Evolutionary conservation across 2,888 invertebrate species (phyloP).

Genomic region (Chymomyza amoena): DNA sequence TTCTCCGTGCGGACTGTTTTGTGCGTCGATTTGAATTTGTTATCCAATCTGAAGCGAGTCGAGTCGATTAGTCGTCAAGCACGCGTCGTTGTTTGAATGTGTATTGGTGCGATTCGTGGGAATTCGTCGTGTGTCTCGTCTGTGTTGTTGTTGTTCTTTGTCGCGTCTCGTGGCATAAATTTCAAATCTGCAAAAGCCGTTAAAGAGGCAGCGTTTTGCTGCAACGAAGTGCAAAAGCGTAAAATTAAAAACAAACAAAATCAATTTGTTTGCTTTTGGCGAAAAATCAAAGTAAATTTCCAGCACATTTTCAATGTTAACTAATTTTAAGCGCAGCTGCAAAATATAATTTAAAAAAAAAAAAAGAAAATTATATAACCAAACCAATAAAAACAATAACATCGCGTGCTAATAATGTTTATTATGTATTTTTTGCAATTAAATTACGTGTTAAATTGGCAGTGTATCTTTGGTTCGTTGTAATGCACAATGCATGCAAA

Average conservation of each 20-base stretch:
- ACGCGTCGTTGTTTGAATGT: not conserved
- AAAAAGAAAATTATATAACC: not conserved
- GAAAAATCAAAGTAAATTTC: conserved; percentile 35
- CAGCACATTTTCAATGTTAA: conserved; percentile 20
- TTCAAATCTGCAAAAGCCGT: conserved; percentile 18
- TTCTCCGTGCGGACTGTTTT: conserved; percentile 45
- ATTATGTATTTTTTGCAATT: conserved; percentile 19
- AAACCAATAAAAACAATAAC: not conserved
- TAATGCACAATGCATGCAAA: conserved; percentile 44
- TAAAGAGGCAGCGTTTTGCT: conserved; percentile 6
- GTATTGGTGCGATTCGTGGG: not conserved
- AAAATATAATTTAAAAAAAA: not conserved
- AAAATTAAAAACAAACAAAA: conserved; percentile 64
- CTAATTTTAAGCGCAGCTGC: not conserved
- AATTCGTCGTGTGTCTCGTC: not conserved
- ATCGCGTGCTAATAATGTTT: conserved; percentile 5
- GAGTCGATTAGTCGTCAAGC: conserved; percentile 30
- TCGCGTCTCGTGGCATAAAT: not conserved
- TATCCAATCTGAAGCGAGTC: conserved; percentile 30
- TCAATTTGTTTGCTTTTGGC: conserved; percentile 47
- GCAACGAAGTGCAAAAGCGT: conserved; percentile 36
- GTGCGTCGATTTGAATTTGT: conserved; percentile 28
- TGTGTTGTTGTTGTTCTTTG: not conserved
- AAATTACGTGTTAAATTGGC: conserved; percentile 58
- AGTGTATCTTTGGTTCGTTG: not conserved